Conservation (phyloP, 2,888 invertebrate genomes). For the Habroteleia sp. region DNA sequence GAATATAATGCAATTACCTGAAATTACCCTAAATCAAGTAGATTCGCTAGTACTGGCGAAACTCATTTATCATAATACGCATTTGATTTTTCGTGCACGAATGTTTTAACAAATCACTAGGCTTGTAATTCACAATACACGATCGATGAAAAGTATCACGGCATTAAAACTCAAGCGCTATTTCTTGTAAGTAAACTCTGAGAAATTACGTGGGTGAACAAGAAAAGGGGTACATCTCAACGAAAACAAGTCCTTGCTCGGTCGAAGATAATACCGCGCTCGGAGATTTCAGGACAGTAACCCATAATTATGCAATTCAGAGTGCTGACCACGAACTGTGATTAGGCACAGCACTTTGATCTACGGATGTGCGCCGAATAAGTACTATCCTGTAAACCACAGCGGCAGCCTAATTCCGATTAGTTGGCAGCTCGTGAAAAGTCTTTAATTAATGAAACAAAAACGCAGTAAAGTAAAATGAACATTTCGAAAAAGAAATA, state of each 20-base stretch:
- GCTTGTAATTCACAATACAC: slow-evolving; percentile 48
- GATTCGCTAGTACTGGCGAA: slow-evolving; percentile 21
- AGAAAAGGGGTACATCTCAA: slow-evolving; percentile 38
- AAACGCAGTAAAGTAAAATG: neutral
- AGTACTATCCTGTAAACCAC: slow-evolving; percentile 43
- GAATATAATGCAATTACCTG: slow-evolving; percentile 47
- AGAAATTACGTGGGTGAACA: slow-evolving; percentile 59
- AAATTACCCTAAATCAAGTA: slow-evolving; percentile 50
- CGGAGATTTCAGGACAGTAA: slow-evolving; percentile 47
- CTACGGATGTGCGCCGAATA: slow-evolving; percentile 44
- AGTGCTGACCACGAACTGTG: slow-evolving; percentile 62
- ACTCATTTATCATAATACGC: slow-evolving; percentile 49
- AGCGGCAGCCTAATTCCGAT: slow-evolving; percentile 46
- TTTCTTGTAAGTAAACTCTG: slow-evolving; percentile 55
- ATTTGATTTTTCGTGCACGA: slow-evolving; percentile 52
- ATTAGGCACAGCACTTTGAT: slow-evolving; percentile 65
- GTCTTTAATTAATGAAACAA: slow-evolving; percentile 48
- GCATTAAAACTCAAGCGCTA: slow-evolving; percentile 38
- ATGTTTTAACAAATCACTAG: slow-evolving; percentile 56
- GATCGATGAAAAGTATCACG: slow-evolving; percentile 46
- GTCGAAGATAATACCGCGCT: slow-evolving; percentile 47
- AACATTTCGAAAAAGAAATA: neutral
- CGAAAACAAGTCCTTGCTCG: slow-evolving; percentile 54
- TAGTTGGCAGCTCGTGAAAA: slow-evolving; percentile 49
- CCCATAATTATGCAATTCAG: slow-evolving; percentile 66